Evolutionary conservation across 2,113 vertebrate species (phyloP).

Genomic region (Prionailurus bengalensis): DNA sequence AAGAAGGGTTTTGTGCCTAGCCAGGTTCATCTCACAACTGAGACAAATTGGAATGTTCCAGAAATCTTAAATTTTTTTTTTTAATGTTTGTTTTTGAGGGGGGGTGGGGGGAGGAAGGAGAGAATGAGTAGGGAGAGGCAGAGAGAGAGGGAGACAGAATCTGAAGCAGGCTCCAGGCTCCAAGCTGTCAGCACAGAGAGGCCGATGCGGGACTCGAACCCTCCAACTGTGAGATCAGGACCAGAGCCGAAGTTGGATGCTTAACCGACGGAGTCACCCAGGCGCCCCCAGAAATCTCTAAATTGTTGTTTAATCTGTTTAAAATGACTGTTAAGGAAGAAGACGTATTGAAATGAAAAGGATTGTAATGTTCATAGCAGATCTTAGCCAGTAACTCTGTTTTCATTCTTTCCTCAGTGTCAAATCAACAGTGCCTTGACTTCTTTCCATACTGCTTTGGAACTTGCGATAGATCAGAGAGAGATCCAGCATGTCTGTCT

Average conservation of each 20-base stretch:
- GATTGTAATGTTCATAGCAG: background rate
- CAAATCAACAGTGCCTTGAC: slow-evolving; percentile 99
- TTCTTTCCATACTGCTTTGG: slow-evolving; percentile 97
- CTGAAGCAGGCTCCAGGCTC: too few species aligned
- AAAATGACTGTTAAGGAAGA: background rate
- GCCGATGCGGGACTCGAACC: too few species aligned
- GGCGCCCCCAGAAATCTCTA: too few species aligned
- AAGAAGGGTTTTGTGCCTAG: background rate
- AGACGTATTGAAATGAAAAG: background rate
- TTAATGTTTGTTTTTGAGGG: too few species aligned
- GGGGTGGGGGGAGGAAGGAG: too few species aligned
- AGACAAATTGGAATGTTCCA: background rate
- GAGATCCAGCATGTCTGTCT: slow-evolving; percentile 99
- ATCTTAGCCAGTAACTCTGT: background rate
- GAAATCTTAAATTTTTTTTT: background rate
- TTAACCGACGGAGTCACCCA: too few species aligned
- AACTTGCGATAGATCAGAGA: slow-evolving; percentile 97
- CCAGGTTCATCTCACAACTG: background rate
- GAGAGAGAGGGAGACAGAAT: too few species aligned
- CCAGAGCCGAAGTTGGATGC: too few species aligned
- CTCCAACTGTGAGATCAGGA: too few species aligned
- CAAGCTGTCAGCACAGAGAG: too few species aligned
- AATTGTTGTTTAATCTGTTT: background rate
- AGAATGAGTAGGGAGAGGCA: too few species aligned
- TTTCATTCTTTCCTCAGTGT: slow-evolving; percentile 89